These are phyloP conservation scores for Conger conger DNA, from an alignment of 2,113 vertebrate species.

Conservation along the genomic window DNA sequence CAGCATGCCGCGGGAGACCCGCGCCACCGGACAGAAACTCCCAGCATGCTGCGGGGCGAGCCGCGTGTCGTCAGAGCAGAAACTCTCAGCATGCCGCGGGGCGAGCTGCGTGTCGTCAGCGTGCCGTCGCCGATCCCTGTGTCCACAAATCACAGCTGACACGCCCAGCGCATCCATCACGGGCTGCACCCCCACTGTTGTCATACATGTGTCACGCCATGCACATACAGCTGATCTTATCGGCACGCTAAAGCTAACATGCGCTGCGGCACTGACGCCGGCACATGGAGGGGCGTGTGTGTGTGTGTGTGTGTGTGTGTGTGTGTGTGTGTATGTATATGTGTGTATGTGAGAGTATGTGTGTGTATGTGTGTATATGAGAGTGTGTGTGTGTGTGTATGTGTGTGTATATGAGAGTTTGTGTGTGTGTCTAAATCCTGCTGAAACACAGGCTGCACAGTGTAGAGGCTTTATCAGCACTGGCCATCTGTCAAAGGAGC, in stretches of 20 bases:
- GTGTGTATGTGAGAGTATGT: background rate
- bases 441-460: conserved; percentile 47
- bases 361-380: conserved; percentile 30
- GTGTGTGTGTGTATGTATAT: conserved; percentile 22
- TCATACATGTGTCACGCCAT: conserved; percentile 55
- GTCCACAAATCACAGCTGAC: background rate
- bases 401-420: too few species aligned
- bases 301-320: conserved; percentile 21
- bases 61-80: background rate
- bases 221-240: conserved; percentile 56
- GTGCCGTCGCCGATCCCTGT: background rate
- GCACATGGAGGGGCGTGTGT: conserved; percentile 42
- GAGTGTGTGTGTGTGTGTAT: conserved; percentile 22
- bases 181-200: conserved; percentile 27
- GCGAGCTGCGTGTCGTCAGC: background rate
- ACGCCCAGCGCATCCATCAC: conserved; percentile 46
- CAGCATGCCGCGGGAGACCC: background rate
- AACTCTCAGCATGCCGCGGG: background rate
- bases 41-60: too few species aligned
- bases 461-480: conserved; percentile 55
- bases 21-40: too few species aligned
- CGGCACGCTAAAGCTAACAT: conserved; percentile 41
- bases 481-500: conserved; percentile 60
- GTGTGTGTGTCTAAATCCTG: conserved; percentile 6
- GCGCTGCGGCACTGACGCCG: conserved; percentile 27